Evolutionary conservation across 2,888 invertebrate species (phyloP).

Genomic region (Monochamus alternatus): DNA sequence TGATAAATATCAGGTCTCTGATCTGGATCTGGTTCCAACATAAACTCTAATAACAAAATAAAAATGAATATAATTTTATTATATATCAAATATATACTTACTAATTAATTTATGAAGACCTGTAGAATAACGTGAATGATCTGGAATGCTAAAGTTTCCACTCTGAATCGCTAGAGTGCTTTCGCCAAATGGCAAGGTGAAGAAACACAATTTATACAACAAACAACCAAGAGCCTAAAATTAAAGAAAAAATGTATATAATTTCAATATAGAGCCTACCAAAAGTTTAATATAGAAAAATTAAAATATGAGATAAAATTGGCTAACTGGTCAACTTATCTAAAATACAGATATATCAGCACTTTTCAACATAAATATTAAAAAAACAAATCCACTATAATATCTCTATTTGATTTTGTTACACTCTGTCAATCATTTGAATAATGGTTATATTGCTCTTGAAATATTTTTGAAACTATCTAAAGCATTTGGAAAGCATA

Average conservation of each 20-base stretch:
- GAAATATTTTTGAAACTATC: too few relatives aligned
- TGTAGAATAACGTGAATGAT: constrained; percentile 82
- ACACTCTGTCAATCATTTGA: too few relatives aligned
- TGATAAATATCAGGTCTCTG: constrained; percentile 91
- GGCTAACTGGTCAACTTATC: too few relatives aligned
- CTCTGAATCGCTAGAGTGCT: constrained; percentile 94
- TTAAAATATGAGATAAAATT: not conserved
- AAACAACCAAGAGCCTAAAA: constrained; percentile 88
- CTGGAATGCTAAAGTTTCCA: constrained; percentile 89
- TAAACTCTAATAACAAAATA: constrained; percentile 74
- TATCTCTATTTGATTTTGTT: too few relatives aligned
- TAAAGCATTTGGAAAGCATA: too few relatives aligned
- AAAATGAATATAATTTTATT: constrained; percentile 35
- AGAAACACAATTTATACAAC: constrained; percentile 91
- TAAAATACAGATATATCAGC: too few relatives aligned
- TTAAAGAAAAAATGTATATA: constrained; percentile 27
- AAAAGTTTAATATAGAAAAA: too few relatives aligned
- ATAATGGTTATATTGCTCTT: too few relatives aligned
- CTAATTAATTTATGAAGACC: constrained; percentile 83
- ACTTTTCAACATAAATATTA: too few relatives aligned
- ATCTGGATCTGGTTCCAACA: constrained; percentile 89
- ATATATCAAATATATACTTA: constrained; percentile 71
- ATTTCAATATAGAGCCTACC: not conserved
- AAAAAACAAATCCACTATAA: too few relatives aligned
- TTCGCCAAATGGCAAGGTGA: constrained; percentile 92